A percentile compares a stretch with the other conserved stretches of the same genome.
These are phyloP conservation scores for Sterrhoptilus dennistouni DNA, from an alignment of 2,113 vertebrate species.

Conservation along the genomic window DNA sequence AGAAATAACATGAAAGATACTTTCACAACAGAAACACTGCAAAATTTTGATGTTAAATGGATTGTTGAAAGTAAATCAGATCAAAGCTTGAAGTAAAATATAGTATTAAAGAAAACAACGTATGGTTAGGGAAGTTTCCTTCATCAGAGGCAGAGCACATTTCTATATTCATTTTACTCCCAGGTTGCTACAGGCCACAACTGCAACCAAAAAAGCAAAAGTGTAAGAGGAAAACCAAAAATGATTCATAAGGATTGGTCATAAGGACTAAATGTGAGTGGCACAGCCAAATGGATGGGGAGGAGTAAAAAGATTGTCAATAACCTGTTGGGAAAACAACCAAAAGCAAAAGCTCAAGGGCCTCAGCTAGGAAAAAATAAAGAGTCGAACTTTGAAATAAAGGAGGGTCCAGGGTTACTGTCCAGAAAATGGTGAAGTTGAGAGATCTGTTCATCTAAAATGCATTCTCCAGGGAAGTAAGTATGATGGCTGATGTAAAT, in stretches of 20 bases:
- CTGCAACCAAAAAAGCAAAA: not conserved
- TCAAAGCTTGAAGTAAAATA: not conserved
- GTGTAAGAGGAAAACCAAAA: not conserved
- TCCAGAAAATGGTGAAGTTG: not conserved
- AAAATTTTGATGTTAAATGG: not conserved
- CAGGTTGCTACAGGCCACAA: not conserved
- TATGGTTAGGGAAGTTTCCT: not conserved
- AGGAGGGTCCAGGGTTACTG: not conserved
- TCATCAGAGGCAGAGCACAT: not conserved
- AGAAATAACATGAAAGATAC: not conserved
- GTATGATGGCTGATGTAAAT: not conserved
- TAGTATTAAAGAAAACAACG: not conserved
- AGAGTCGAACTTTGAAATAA: not conserved
- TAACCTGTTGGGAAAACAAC: not conserved
- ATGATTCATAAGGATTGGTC: not conserved
- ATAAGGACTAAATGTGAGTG: not conserved
- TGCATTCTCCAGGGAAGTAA: not conserved
- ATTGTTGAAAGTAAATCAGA: not conserved
- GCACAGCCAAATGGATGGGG: not conserved
- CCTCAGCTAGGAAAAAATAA: not conserved
- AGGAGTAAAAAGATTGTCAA: not conserved
- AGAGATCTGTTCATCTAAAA: not conserved
- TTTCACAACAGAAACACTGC: not conserved
- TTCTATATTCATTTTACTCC: not conserved
- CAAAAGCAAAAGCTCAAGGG: not conserved